A percentile compares a stretch with the other conserved stretches of the same genome.
These are phyloP conservation scores for Drosophila ogumai DNA, from an alignment of 1,140 invertebrate species.

Conservation along the genomic window DNA sequence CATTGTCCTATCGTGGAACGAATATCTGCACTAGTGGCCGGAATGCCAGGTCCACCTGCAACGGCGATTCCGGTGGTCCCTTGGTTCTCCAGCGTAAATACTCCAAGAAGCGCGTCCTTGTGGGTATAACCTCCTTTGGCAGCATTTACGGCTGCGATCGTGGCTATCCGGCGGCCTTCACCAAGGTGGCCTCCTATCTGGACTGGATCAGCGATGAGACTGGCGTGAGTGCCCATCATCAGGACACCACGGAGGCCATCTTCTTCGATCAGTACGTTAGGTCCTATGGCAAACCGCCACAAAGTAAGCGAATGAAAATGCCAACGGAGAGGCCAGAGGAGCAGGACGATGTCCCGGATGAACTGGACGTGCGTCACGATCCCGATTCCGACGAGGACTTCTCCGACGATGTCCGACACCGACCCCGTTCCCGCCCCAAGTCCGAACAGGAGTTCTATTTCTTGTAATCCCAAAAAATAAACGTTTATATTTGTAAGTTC, in stretches of 20 bases:
- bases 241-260: slow-evolving; percentile 72
- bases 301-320: slow-evolving; percentile 42
- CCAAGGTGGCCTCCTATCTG: slow-evolving; percentile 86
- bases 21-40: slow-evolving; percentile 85
- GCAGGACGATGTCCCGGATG: slow-evolving; percentile 61
- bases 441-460: slow-evolving; percentile 70
- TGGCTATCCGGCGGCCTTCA: slow-evolving; percentile 86
- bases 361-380: slow-evolving; percentile 53
- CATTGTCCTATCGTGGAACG: slow-evolving; percentile 85
- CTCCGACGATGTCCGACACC: slow-evolving; percentile 30
- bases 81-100: slow-evolving; percentile 78
- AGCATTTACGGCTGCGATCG: slow-evolving; percentile 86
- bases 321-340: slow-evolving; percentile 25
- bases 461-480: slow-evolving; percentile 68
- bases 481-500: slow-evolving; percentile 63
- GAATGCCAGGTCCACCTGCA: slow-evolving; percentile 81
- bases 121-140: slow-evolving; percentile 87
- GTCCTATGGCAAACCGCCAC: slow-evolving; percentile 53
- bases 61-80: slow-evolving; percentile 86
- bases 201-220: slow-evolving; percentile 86
- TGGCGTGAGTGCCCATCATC: slow-evolving; percentile 67
- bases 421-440: slow-evolving; percentile 50
- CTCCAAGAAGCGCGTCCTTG: slow-evolving; percentile 75
- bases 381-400: slow-evolving; percentile 31
- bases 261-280: slow-evolving; percentile 72